Percentiles rank a stretch among this genome's conserved stretches.
Conservation (phyloP, 2,113 vertebrate species). For the Collichthys lucidus region DNA sequence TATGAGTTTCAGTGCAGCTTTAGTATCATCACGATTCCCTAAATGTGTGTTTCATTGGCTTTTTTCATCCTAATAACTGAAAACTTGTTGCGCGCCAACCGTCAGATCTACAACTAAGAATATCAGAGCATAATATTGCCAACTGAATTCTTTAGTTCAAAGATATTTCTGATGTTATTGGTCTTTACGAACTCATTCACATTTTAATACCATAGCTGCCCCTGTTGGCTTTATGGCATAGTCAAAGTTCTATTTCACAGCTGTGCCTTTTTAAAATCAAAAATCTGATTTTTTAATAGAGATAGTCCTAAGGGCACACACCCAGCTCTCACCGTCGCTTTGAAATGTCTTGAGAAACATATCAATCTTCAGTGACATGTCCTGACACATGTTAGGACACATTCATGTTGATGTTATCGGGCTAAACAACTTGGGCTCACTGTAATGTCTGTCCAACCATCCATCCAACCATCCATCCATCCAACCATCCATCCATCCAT, state of each 20-base stretch:
- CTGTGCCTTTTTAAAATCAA: neutral
- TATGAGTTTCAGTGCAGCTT: constrained; percentile 39
- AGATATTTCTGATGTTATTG: neutral
- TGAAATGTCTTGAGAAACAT: neutral
- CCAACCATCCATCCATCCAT: too few species aligned
- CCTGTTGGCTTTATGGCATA: neutral
- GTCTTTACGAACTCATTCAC: neutral
- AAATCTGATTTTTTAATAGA: neutral
- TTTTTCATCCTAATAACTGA: neutral
- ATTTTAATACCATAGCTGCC: neutral
- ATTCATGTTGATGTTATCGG: neutral
- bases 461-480: too few species aligned
- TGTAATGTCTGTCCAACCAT: neutral
- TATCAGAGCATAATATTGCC: neutral
- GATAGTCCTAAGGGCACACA: neutral
- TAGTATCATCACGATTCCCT: constrained; percentile 19
- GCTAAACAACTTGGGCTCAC: too few species aligned
- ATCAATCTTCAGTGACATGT: too few species aligned
- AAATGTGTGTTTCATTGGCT: constrained; percentile 31
- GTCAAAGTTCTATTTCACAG: neutral
- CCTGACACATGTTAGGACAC: neutral
- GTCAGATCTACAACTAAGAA: neutral
- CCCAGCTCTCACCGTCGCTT: neutral
- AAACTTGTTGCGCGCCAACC: neutral
- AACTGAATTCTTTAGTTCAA: neutral